Conservation (phyloP, 2,888 invertebrate genomes). For the Drosophila peninsularis region DNA sequence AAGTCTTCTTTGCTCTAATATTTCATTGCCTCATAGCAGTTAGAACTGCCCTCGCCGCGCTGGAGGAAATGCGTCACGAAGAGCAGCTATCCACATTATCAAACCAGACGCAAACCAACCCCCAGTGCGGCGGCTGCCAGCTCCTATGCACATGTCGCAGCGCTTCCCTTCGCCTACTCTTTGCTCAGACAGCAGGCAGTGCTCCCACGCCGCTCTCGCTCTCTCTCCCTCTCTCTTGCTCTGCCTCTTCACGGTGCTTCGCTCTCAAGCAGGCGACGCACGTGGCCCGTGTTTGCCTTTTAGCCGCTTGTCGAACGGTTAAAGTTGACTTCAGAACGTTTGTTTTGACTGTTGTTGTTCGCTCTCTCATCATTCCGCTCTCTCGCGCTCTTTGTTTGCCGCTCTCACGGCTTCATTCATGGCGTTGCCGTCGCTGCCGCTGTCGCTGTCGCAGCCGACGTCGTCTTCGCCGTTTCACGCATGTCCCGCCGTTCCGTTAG, state of each 20-base stretch:
- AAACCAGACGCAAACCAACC: conserved; percentile 32
- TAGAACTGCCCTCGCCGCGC: conserved; percentile 49
- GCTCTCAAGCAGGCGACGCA: conserved; percentile 34
- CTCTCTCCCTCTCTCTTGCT: neutral
- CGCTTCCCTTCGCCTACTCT: neutral
- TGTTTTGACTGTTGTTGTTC: conserved; percentile 47
- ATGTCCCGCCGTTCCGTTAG: conserved; percentile 48
- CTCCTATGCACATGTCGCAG: conserved; percentile 28
- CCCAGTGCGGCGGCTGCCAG: conserved; percentile 13
- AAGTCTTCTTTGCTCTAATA: neutral
- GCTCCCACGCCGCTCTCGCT: conserved; percentile 14
- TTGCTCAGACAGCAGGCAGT: conserved; percentile 27
- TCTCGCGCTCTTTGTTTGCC: conserved; percentile 3
- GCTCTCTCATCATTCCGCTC: conserved; percentile 10
- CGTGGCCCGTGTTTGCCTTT: conserved; percentile 74
- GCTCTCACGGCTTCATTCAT: conserved; percentile 62
- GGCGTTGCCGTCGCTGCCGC: conserved; percentile 9
- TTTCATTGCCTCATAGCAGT: neutral
- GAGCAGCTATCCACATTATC: conserved; percentile 18
- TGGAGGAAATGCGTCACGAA: conserved; percentile 65
- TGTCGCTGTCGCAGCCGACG: neutral
- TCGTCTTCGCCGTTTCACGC: conserved; percentile 50
- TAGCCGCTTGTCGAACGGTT: conserved; percentile 47
- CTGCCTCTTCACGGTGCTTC: neutral
- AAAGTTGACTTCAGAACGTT: conserved; percentile 33